phyloP scores from a whole-genome alignment of 2,888 invertebrate species.

The Geophilus truncorum region DNA sequence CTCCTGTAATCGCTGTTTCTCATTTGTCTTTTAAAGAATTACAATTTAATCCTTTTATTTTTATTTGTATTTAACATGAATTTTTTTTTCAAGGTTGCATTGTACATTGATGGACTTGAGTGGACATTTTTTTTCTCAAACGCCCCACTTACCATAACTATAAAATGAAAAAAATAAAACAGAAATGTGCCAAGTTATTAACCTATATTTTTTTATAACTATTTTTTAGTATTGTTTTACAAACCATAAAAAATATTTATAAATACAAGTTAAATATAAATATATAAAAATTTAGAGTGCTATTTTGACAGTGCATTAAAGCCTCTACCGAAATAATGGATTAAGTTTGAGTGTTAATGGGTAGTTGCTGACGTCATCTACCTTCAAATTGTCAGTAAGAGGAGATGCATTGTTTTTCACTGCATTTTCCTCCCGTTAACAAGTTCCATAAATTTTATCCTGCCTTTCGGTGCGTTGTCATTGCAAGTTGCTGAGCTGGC shows the following conservation, averaged over 20 bases:
- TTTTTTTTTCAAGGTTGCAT: no score
- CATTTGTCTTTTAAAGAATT: neutral
- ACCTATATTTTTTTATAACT: conserved; percentile 11
- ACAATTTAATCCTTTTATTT: no score
- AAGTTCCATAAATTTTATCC: neutral
- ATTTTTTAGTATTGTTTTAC: neutral
- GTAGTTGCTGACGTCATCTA: neutral
- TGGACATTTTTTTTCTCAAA: neutral
- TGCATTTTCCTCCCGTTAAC: neutral
- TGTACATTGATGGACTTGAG: neutral
- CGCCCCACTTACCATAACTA: neutral
- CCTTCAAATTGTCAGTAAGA: neutral
- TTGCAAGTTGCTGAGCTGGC: neutral
- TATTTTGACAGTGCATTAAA: no score
- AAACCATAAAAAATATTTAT: no score
- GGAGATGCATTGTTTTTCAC: conserved; percentile 3
- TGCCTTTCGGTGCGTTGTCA: neutral
- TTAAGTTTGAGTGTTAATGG: neutral
- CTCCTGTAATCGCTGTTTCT: neutral
- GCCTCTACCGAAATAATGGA: neutral
- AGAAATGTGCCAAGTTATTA: neutral
- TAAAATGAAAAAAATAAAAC: neutral
- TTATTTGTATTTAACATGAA: no score
- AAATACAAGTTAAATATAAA: neutral
- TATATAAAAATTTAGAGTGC: neutral